Conservation (phyloP, 2,888 invertebrate species). For the Microplitis manilae region DNA sequence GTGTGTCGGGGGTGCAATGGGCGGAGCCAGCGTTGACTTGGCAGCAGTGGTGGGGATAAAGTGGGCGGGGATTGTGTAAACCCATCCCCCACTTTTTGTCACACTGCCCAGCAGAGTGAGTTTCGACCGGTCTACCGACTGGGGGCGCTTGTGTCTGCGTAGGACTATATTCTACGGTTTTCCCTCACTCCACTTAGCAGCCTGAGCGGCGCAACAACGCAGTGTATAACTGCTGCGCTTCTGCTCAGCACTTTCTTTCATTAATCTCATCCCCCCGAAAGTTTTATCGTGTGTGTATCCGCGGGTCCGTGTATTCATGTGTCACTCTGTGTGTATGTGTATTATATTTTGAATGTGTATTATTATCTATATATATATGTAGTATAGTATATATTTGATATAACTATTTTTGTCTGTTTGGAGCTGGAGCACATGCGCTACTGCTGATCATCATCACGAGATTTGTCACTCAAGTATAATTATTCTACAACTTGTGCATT, state of each 20-base stretch:
- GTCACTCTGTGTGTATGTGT: not conserved
- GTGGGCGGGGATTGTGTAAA: constrained; percentile 55
- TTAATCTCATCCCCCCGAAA: constrained; percentile 12
- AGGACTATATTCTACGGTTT: constrained; percentile 55
- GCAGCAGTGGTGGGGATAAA: constrained; percentile 50
- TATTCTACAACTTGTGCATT: not conserved
- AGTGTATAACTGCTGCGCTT: constrained; percentile 61
- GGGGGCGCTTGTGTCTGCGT: constrained; percentile 51
- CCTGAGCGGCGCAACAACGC: constrained; percentile 59
- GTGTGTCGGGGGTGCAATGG: constrained; percentile 29
- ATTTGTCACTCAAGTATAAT: not conserved
- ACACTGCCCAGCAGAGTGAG: constrained; percentile 44
- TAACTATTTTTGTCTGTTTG: not conserved
- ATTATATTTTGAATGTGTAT: not conserved
- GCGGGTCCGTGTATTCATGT: constrained; percentile 10
- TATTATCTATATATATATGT: not conserved
- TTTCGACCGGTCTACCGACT: constrained; percentile 54
- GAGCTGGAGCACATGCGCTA: constrained; percentile 38
- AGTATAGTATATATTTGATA: not conserved
- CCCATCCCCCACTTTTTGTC: constrained; percentile 43
- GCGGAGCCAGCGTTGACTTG: constrained; percentile 32
- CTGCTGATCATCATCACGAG: not conserved
- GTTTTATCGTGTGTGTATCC: constrained; percentile 6
- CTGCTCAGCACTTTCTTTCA: constrained; percentile 42
- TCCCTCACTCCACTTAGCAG: constrained; percentile 69